Percentiles rank a stretch among this genome's conserved stretches.
Conservation (phyloP, 2,888 invertebrate species). For the Masnerella sp. region DNA sequence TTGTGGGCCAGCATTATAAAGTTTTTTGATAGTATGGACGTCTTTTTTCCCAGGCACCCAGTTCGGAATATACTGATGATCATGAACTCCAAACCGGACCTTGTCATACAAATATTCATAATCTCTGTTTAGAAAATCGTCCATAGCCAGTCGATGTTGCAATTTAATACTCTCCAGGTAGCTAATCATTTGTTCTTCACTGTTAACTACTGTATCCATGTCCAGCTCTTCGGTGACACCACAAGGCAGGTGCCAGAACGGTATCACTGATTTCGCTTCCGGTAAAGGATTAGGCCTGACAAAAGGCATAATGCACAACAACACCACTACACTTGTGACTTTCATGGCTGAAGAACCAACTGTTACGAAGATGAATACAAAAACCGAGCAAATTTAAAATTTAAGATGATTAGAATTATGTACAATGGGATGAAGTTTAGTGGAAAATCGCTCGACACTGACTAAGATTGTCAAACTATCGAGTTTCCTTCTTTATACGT, state of each 20-base stretch:
- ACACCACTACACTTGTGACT: constrained; percentile 18
- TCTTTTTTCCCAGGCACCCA: constrained; percentile 75
- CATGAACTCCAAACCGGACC: constrained; percentile 70
- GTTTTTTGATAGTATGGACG: constrained; percentile 65
- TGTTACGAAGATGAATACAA: too few relatives aligned
- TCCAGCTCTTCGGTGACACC: constrained; percentile 65
- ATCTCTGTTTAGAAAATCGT: constrained; percentile 71
- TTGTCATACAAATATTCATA: constrained; percentile 75
- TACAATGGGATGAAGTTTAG: constrained; percentile 32
- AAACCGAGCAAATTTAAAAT: too few relatives aligned
- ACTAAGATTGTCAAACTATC: constrained; percentile 76
- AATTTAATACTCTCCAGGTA: constrained; percentile 67
- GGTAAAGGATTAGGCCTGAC: constrained; percentile 56
- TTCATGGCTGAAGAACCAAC: constrained; percentile 8
- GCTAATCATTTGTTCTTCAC: constrained; percentile 59
- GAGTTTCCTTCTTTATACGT: constrained; percentile 75
- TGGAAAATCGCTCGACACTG: constrained; percentile 60
- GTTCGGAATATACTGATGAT: constrained; percentile 76
- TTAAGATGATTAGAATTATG: constrained; percentile 4
- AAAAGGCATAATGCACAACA: constrained; percentile 4
- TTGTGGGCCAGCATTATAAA: constrained; percentile 59
- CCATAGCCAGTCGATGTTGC: constrained; percentile 71
- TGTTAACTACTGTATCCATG: constrained; percentile 37
- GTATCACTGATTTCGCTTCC: constrained; percentile 63
- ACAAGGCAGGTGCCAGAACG: constrained; percentile 74